These are phyloP conservation scores for Pachyuromys duprasi DNA, from an alignment of 2,797 vertebrate species.

Conservation along the genomic window DNA sequence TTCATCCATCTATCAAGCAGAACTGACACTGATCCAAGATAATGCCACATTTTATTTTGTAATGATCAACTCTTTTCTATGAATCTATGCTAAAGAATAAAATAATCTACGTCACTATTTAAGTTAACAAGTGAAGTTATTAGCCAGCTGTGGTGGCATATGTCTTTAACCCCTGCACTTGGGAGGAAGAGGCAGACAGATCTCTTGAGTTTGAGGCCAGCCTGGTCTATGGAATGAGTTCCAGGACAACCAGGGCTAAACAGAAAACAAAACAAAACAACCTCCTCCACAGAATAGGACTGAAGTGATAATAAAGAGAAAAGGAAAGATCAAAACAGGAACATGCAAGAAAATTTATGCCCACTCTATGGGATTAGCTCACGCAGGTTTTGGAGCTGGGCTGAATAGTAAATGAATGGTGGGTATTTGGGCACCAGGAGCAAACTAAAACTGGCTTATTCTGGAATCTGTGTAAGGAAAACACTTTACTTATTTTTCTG, in stretches of 20 bases:
- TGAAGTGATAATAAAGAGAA: slow-evolving; percentile 7
- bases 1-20: background rate
- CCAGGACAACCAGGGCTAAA: background rate
- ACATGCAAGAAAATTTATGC: background rate
- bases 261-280: background rate
- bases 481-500: background rate
- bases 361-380: background rate
- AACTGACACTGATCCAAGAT: background rate
- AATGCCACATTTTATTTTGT: slow-evolving; percentile 3
- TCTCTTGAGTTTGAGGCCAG: background rate
- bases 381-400: background rate
- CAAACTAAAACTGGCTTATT: background rate
- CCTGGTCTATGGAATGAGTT: background rate
- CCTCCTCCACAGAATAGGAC: background rate
- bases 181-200: background rate
- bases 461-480: background rate
- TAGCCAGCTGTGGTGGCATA: background rate
- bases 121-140: background rate
- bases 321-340: background rate
- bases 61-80: background rate
- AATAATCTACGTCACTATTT: background rate
- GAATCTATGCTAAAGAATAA: background rate
- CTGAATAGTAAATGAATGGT: background rate
- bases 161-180: background rate
- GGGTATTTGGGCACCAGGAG: background rate